Base-by-base conservation (phyloP, 1,140 invertebrate species). In the Hesperophylax magnus region DNA sequence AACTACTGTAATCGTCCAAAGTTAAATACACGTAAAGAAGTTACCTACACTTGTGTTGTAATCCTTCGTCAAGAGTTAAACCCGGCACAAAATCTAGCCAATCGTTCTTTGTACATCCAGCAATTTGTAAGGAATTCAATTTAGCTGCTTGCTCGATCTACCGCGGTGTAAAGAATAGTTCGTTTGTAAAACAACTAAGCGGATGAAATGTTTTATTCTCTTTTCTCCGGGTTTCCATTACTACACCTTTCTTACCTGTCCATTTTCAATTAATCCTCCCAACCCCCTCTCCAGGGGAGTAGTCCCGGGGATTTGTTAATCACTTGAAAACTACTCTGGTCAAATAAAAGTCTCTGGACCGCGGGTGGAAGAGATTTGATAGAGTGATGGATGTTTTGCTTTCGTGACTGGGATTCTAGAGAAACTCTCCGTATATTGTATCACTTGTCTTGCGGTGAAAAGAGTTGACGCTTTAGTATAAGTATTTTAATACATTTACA, bases 271-370 rank as follows among this genome's bases (percentile, higher is more conserved):
- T 52, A 71, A 71, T 47, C 39, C 39, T 5, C 17, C 65, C 34
- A 2, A 20, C 17, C 15, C 65, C 34, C 17, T n/a, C 34, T 4
- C n/a, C 9, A 20, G 5, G 9, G 61, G 61, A 34, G 18, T 20
- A 11, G 18, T 3, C 20, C 22, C 1, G 39, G 34, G 67, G 52
- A 52, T 52, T 71, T 71, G 67, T 52, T 71, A 71, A 71, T 71
- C 67, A 71, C 67, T 71, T 71, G 20, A 71, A 71, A 71, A 34
- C 67, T 71, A 71, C 67, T 71, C 20, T 22, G 67, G 39, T 52
- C 67, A 52, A 63, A 71, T 71, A 71, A 47, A 71, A 52, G n/a
- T n/a, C 6, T 20, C 67, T 52, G 39, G 31, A 5, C 15, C 8
- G n/a, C 5, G 67, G 34, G 17, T 47, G 31, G 47, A 52, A n/a